Percentiles rank a stretch among this genome's conserved stretches.
Conservation (phyloP, 2,888 invertebrate genomes). For the Siphlonurus alternatus region DNA sequence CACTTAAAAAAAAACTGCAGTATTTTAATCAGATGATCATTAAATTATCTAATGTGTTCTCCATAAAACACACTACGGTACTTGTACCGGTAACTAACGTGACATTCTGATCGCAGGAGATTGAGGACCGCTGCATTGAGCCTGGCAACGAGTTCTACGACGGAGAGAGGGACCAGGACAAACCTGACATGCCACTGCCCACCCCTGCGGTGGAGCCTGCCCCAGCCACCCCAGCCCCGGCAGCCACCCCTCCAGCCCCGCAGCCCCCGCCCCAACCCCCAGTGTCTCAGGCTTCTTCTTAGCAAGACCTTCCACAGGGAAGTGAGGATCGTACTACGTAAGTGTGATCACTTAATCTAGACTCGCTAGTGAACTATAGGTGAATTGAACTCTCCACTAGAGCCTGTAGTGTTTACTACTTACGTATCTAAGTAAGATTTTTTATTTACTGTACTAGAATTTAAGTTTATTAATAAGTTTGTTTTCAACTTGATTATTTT, state of each 20-base stretch:
- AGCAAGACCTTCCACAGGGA: neutral
- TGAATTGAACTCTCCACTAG: too few species aligned
- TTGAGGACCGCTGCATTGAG: slow-evolving; percentile 68
- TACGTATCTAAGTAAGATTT: too few species aligned
- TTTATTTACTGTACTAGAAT: too few species aligned
- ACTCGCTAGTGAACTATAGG: too few species aligned
- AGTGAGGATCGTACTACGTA: neutral
- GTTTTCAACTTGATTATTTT: too few species aligned
- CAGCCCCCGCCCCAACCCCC: neutral
- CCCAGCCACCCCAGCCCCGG: neutral
- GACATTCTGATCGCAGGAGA: slow-evolving; percentile 40
- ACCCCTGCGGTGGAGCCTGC: neutral
- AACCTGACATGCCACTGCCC: slow-evolving; percentile 27
- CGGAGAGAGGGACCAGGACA: slow-evolving; percentile 80
- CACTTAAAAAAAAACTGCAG: too few species aligned
- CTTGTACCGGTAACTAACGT: too few species aligned
- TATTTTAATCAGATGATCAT: too few species aligned
- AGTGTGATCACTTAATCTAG: neutral
- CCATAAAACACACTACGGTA: too few species aligned
- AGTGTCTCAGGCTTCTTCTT: neutral
- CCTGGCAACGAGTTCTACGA: slow-evolving; percentile 78
- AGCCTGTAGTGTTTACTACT: too few species aligned
- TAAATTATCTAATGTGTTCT: too few species aligned
- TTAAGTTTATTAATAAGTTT: too few species aligned
- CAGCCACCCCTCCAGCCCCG: neutral